Conservation (phyloP, 2,888 invertebrate species). For the Gerris lacustris region DNA sequence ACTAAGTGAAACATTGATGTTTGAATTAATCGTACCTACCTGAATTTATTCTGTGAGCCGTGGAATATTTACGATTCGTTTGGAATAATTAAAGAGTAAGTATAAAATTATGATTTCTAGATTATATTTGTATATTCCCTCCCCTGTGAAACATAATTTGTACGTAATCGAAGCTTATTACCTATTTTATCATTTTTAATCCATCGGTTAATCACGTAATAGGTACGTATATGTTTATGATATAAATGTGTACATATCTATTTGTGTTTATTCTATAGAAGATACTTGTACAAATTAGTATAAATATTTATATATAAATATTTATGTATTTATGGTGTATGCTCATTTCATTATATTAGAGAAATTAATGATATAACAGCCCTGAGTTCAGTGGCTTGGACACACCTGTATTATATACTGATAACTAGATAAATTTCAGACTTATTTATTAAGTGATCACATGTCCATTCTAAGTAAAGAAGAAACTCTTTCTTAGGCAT, state of each 20-base stretch:
- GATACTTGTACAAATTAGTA: conserved; percentile 10
- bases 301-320: conserved; percentile 10
- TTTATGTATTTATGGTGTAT: conserved; percentile 7
- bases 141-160: background rate
- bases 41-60: background rate
- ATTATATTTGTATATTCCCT: conserved; percentile 5
- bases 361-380: conserved; percentile 1
- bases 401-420: background rate
- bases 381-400: background rate
- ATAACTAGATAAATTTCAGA: background rate
- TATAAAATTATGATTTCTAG: background rate
- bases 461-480: background rate
- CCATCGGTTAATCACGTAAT: background rate
- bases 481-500: background rate
- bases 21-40: background rate
- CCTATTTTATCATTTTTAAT: background rate
- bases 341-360: conserved; percentile 9
- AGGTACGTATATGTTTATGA: background rate
- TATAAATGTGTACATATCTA: conserved; percentile 1
- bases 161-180: conserved; percentile 1
- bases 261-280: background rate
- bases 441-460: background rate
- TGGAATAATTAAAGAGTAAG: background rate
- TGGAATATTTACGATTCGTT: background rate
- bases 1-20: background rate